phyloP scores from a whole-genome alignment of 2,113 vertebrate genomes.

The Gadus chalcogrammus region DNA sequence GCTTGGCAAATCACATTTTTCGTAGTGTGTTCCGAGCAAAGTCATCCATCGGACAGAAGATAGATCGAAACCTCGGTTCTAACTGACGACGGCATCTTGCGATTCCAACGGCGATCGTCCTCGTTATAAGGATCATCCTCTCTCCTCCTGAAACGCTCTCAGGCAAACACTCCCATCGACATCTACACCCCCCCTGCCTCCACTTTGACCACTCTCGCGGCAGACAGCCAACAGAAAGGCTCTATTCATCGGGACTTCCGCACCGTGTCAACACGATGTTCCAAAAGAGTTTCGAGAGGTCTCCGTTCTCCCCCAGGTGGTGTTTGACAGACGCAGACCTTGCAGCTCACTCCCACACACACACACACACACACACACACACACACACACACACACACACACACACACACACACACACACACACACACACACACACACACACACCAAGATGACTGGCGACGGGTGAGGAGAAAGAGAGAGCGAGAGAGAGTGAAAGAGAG shows the following conservation, averaged over 20 bases:
- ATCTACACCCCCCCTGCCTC: neutral
- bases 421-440: too few relatives aligned
- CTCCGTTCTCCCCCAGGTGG: constrained; percentile 20
- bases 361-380: too few relatives aligned
- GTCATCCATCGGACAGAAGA: constrained; percentile 41
- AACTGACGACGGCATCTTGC: constrained; percentile 2
- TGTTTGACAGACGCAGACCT: constrained; percentile 28
- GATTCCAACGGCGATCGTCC: constrained; percentile 16
- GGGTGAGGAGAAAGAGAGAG: too few relatives aligned
- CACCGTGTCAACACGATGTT: too few relatives aligned
- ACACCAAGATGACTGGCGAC: too few relatives aligned
- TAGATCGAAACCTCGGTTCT: constrained; percentile 37
- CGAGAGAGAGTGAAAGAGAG: too few relatives aligned
- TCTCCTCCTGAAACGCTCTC: neutral
- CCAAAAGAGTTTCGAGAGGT: constrained; percentile 21
- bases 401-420: too few relatives aligned
- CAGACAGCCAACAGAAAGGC: too few relatives aligned
- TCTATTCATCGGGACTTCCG: too few relatives aligned
- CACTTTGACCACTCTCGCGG: neutral
- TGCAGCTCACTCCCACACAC: neutral
- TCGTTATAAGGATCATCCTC: neutral
- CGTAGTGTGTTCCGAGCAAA: constrained; percentile 38
- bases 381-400: too few relatives aligned
- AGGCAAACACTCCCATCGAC: neutral
- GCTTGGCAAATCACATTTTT: too few relatives aligned